phyloP scores from a whole-genome alignment of 2,888 invertebrate genomes.

The Poecilobothrus nobilitatus region DNA sequence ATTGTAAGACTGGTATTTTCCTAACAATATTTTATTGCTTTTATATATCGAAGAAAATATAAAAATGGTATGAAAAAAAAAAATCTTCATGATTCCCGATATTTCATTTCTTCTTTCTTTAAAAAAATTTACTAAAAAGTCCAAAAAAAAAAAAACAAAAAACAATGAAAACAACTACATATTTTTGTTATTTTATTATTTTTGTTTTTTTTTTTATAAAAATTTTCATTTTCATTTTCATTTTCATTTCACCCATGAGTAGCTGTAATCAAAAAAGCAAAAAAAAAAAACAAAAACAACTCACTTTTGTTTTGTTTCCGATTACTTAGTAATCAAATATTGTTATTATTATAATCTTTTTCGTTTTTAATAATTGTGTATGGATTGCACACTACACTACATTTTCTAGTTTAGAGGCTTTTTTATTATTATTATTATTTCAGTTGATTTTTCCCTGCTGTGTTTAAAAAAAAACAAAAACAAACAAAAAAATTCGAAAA shows the following conservation, averaged over 20 bases:
- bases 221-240: too few relatives aligned
- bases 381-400: too few relatives aligned
- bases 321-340: background rate
- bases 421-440: too few relatives aligned
- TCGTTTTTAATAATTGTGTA: too few relatives aligned
- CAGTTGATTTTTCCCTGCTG: too few relatives aligned
- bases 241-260: slow-evolving; percentile 6
- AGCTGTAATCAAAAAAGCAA: background rate
- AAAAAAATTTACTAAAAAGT: background rate
- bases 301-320: background rate
- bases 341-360: background rate
- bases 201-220: background rate
- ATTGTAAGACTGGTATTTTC: slow-evolving; percentile 1
- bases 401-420: too few relatives aligned
- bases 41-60: background rate
- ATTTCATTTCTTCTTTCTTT: background rate
- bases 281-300: too few relatives aligned
- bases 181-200: too few relatives aligned
- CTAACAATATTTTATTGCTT: background rate
- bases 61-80: background rate
- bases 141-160: too few relatives aligned
- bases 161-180: too few relatives aligned
- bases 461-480: too few relatives aligned
- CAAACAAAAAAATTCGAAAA: too few relatives aligned
- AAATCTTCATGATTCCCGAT: background rate